These are phyloP conservation scores for Meles meles DNA, from an alignment of 2,113 vertebrate species.

Conservation along the genomic window DNA sequence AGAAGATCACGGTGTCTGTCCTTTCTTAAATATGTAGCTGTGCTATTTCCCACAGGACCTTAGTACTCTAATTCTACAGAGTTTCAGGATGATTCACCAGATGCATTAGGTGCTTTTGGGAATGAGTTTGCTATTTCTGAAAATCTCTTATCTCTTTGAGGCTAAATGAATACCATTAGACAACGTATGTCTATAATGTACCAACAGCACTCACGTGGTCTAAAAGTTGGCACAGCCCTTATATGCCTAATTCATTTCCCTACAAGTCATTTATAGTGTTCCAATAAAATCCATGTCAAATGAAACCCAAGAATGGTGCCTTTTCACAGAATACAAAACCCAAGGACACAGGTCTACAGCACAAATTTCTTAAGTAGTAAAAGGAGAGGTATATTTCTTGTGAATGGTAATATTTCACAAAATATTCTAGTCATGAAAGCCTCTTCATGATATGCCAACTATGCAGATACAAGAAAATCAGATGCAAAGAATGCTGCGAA, in stretches of 20 bases:
- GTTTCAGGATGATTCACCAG: background rate
- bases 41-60: background rate
- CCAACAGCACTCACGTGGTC: background rate
- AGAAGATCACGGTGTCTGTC: background rate
- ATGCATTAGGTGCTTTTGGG: background rate
- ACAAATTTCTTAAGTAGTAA: slow-evolving; percentile 12
- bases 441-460: background rate
- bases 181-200: background rate
- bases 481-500: background rate
- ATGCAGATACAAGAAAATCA: slow-evolving; percentile 16
- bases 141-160: slow-evolving; percentile 39
- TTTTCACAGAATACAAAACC: slow-evolving; percentile 17
- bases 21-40: slow-evolving; percentile 33
- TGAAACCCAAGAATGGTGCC: background rate
- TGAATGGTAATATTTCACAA: background rate
- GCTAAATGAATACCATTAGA: slow-evolving; percentile 38
- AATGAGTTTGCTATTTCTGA: slow-evolving; percentile 21
- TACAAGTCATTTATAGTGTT: background rate
- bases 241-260: slow-evolving; percentile 13
- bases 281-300: slow-evolving; percentile 31
- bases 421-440: slow-evolving; percentile 31
- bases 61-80: background rate
- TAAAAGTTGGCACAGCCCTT: background rate
- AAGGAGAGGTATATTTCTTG: background rate
- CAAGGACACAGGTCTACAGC: background rate